A percentile compares a stretch with the other conserved stretches of the same genome.
These are phyloP conservation scores for Bembecia ichneumoniformis DNA, from an alignment of 2,888 invertebrate genomes.

Conservation along the genomic window DNA sequence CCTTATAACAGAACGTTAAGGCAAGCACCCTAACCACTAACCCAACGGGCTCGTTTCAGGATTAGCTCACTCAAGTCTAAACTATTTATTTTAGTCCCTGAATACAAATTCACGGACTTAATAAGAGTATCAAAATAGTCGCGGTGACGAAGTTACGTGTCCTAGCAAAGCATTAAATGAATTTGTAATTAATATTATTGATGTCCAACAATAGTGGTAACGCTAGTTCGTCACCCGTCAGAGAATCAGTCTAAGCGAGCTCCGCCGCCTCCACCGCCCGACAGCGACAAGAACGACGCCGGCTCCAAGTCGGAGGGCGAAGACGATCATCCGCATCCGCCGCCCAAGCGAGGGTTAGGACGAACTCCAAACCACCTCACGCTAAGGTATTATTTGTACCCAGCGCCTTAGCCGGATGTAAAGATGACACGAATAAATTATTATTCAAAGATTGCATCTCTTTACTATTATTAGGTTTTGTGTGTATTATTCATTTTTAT, in stretches of 20 bases:
- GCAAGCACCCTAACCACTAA: too few relatives aligned
- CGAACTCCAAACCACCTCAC: slow-evolving; percentile 95
- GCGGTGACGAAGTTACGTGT: too few relatives aligned
- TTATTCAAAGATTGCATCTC: background rate
- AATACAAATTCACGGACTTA: too few relatives aligned
- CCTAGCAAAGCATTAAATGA: background rate
- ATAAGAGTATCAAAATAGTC: too few relatives aligned
- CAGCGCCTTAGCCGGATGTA: background rate
- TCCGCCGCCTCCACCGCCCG: slow-evolving; percentile 50
- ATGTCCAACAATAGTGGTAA: too few relatives aligned
- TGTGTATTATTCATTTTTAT: too few relatives aligned
- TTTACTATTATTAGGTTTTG: too few relatives aligned
- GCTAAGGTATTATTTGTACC: slow-evolving; percentile 69
- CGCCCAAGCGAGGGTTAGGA: slow-evolving; percentile 80
- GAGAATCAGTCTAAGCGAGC: slow-evolving; percentile 20
- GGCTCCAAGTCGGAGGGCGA: slow-evolving; percentile 91
- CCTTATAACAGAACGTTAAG: too few relatives aligned
- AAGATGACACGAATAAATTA: slow-evolving; percentile 5
- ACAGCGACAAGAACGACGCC: slow-evolving; percentile 69
- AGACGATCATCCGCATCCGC: slow-evolving; percentile 81
- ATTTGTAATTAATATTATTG: background rate
- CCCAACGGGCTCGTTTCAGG: too few relatives aligned
- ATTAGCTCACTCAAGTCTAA: too few relatives aligned
- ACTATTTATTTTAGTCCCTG: too few relatives aligned
- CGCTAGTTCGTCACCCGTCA: too few relatives aligned